Conservation (phyloP, 2,888 invertebrate species). For the Dromius quadrimaculatus region DNA sequence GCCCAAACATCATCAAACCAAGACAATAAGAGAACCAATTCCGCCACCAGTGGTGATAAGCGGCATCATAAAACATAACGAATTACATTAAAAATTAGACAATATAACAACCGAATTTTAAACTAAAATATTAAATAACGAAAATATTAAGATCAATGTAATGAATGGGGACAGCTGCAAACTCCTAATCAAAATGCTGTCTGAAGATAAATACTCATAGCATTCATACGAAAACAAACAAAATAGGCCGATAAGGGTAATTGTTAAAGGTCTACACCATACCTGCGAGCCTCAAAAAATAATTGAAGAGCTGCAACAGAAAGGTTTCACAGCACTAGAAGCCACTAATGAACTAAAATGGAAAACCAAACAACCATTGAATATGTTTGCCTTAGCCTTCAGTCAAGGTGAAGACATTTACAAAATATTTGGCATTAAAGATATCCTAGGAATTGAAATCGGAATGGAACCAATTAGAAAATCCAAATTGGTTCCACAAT, state of each 20-base stretch:
- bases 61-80: no score
- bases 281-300: constrained; percentile 25
- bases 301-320: constrained; percentile 54
- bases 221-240: constrained; percentile 46
- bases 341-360: constrained; percentile 10
- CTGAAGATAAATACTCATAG: background rate
- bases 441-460: constrained; percentile 20
- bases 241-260: no score
- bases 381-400: constrained; percentile 41
- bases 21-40: no score
- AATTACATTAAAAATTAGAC: no score
- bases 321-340: constrained; percentile 28
- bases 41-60: no score
- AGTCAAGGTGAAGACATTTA: constrained; percentile 46
- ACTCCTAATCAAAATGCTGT: no score
- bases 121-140: no score
- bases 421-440: constrained; percentile 45
- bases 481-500: constrained; percentile 53
- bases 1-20: no score
- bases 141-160: no score
- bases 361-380: constrained; percentile 28
- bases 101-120: no score
- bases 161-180: no score
- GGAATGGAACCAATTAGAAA: constrained; percentile 40
- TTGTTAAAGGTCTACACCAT: no score